A percentile compares a stretch with the other conserved stretches of the same genome.
phyloP scores from a whole-genome alignment of 2,797 vertebrate genomes.

The Echeneis naucrates region DNA sequence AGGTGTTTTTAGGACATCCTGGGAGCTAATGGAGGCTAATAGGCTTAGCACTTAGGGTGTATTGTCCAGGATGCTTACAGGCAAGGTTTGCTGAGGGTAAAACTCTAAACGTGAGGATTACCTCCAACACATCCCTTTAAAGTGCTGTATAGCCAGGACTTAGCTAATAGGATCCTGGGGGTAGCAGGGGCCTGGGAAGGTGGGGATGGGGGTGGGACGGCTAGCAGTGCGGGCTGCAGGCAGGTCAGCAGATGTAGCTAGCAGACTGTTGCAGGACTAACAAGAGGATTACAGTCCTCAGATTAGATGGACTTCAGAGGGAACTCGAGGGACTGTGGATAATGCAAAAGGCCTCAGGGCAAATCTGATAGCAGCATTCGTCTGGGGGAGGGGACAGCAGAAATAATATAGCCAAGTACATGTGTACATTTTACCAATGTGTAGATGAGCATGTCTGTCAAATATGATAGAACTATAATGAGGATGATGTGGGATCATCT shows the following conservation, averaged over 20 bases:
- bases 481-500: background rate
- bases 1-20: constrained; percentile 88
- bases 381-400: constrained; percentile 42
- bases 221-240: constrained; percentile 60
- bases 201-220: constrained; percentile 70
- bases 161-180: constrained; percentile 92
- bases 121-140: constrained; percentile 95
- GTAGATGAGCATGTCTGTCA: constrained; percentile 12
- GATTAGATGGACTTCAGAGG: constrained; percentile 81
- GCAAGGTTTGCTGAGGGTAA: constrained; percentile 98
- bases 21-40: constrained; percentile 92
- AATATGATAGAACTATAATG: constrained; percentile 6
- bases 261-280: constrained; percentile 84
- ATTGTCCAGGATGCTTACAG: constrained; percentile 92
- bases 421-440: constrained; percentile 14
- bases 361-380: constrained; percentile 58
- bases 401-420: constrained; percentile 13
- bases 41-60: constrained; percentile 94
- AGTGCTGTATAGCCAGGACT: constrained; percentile 96
- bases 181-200: constrained; percentile 77
- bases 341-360: constrained; percentile 60
- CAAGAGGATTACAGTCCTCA: constrained; percentile 81
- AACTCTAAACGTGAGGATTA: constrained; percentile 95
- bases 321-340: constrained; percentile 76
- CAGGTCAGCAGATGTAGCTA: constrained; percentile 84